phyloP scores from a whole-genome alignment of 2,797 vertebrate genomes.

The Anguilla pacifica region DNA sequence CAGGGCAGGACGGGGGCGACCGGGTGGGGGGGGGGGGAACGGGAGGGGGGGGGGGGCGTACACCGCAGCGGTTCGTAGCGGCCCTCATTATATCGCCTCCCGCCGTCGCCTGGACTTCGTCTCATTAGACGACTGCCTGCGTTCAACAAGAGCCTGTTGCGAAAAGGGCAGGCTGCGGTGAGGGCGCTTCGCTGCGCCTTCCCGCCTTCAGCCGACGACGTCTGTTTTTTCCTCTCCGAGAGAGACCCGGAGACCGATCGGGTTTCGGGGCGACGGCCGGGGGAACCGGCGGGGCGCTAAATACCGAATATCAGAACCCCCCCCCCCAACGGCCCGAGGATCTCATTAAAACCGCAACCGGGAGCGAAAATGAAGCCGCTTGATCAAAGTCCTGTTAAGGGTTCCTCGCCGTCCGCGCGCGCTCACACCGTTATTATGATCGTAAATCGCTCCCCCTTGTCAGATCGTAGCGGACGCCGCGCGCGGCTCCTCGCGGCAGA shows the following conservation, averaged over 20 bases:
- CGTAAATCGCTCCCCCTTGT: conserved; percentile 14
- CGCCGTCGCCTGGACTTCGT: conserved; percentile 40
- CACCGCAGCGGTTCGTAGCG: conserved; percentile 31
- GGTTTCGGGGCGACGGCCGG: neutral
- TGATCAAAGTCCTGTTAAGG: conserved; percentile 49
- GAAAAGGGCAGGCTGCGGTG: neutral
- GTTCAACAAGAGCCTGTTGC: neutral
- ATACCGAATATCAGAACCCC: conserved; percentile 44
- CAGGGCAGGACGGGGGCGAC: neutral
- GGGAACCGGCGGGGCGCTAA: conserved; percentile 34
- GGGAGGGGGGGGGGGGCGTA: conserved; percentile 4
- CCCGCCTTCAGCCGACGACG: conserved; percentile 1
- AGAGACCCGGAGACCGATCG: conserved; percentile 28
- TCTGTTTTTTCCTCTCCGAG: neutral
- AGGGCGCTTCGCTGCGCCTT: neutral
- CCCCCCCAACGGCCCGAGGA: conserved; percentile 15
- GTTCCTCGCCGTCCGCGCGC: conserved; percentile 15
- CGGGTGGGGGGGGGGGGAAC: neutral
- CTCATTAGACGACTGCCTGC: conserved; percentile 26
- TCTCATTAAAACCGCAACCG: conserved; percentile 43
- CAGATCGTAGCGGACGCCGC: neutral
- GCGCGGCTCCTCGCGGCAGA: neutral
- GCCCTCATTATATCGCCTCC: conserved; percentile 30
- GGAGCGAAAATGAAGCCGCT: conserved; percentile 28
- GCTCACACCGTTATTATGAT: neutral